These are phyloP conservation scores for Pocillopora meandrina DNA, from an alignment of 92 coral and sea anemone genomes.

Conservation along the genomic window DNA sequence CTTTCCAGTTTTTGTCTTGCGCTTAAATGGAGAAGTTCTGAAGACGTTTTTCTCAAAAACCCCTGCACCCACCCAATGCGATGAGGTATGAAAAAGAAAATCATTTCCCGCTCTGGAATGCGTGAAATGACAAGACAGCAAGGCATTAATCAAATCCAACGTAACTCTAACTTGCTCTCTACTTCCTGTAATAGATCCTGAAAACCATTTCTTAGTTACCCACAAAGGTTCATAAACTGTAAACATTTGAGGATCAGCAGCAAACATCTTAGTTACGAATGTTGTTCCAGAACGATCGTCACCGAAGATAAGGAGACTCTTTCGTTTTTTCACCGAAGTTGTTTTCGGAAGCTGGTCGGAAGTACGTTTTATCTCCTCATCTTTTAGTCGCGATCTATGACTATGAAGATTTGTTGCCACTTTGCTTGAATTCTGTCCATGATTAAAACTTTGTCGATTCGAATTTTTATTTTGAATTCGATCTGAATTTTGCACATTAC, in stretches of 20 bases:
- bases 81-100: conserved; percentile 13
- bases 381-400: neutral
- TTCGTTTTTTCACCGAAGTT: conserved; percentile 16
- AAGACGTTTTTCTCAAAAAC: conserved; percentile 27
- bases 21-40: conserved; percentile 10
- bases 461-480: neutral
- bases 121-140: conserved; percentile 36
- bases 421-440: neutral
- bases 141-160: conserved; percentile 27
- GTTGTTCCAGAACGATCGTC: conserved; percentile 58
- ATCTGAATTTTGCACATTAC: neutral
- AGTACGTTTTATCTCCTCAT: neutral
- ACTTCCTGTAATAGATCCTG: neutral
- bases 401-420: neutral
- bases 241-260: conserved; percentile 42
- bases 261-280: conserved; percentile 42
- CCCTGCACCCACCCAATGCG: neutral
- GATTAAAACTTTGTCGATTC: neutral
- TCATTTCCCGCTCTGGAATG: conserved; percentile 16
- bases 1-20: neutral
- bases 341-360: conserved; percentile 22
- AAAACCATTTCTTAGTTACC: conserved; percentile 39
- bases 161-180: neutral
- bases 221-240: conserved; percentile 47
- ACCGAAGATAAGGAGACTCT: conserved; percentile 44